phyloP scores from a whole-genome alignment of 2,888 invertebrate species.

The Papilio elwesi region DNA sequence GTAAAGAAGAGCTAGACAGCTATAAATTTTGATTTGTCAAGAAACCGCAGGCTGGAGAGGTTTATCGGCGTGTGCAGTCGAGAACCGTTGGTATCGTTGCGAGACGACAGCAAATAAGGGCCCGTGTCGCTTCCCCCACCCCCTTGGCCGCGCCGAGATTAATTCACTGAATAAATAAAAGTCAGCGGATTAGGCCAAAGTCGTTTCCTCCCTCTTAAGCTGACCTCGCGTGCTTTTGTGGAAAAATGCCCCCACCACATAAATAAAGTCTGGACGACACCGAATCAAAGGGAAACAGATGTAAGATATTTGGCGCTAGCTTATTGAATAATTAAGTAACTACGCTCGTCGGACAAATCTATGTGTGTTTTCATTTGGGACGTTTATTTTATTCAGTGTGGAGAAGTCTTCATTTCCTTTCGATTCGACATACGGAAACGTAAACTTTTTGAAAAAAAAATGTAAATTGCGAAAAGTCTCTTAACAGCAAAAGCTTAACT shows the following conservation, averaged over 20 bases:
- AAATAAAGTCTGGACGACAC: constrained; percentile 74
- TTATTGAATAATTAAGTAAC: constrained; percentile 44
- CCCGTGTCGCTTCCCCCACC: constrained; percentile 60
- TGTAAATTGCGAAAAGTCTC: too few species aligned
- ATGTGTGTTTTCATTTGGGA: constrained; percentile 16
- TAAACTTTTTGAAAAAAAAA: neutral
- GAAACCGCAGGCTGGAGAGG: constrained; percentile 55
- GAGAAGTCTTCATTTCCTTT: neutral
- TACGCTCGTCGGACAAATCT: constrained; percentile 23
- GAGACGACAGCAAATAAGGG: constrained; percentile 74
- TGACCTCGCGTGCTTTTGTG: constrained; percentile 82
- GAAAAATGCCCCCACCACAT: constrained; percentile 77
- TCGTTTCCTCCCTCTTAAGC: constrained; percentile 82
- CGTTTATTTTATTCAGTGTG: constrained; percentile 9
- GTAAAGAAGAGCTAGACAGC: constrained; percentile 47
- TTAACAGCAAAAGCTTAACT: too few species aligned
- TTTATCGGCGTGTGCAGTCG: constrained; percentile 70
- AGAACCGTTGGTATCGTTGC: constrained; percentile 64
- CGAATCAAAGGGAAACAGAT: constrained; percentile 71
- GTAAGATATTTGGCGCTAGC: constrained; percentile 44
- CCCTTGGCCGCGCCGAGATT: constrained; percentile 72
- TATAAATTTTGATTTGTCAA: constrained; percentile 67
- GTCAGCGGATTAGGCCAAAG: constrained; percentile 84
- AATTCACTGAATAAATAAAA: constrained; percentile 85
- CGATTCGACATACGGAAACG: neutral